A percentile compares a stretch with the other conserved stretches of the same genome.
Evolutionary conservation across 2,888 invertebrate genomes (phyloP).

Genomic region (Xestoiulus laeticollis): DNA sequence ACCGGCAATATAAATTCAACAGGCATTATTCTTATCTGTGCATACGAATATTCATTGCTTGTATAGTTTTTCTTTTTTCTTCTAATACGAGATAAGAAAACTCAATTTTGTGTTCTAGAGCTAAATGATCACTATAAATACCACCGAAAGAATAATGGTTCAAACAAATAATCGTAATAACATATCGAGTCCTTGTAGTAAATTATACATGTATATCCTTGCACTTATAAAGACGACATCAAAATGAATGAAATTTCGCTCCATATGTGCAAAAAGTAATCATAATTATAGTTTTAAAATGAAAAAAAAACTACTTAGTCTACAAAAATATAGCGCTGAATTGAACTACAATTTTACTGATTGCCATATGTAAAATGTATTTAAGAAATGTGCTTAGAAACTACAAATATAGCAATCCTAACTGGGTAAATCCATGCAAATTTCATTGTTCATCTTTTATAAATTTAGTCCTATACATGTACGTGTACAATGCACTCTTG

Average conservation of each 20-base stretch:
- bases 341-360: too few relatives aligned
- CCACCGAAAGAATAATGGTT: background rate
- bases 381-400: too few relatives aligned
- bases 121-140: background rate
- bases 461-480: too few relatives aligned
- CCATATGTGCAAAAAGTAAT: too few relatives aligned
- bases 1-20: slow-evolving; percentile 12
- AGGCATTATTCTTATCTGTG: background rate
- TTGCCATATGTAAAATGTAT: too few relatives aligned
- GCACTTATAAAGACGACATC: background rate
- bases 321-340: too few relatives aligned
- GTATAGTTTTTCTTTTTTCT: background rate
- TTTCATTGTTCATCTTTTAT: too few relatives aligned
- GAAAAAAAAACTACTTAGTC: background rate
- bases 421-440: too few relatives aligned
- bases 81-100: background rate
- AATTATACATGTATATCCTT: background rate
- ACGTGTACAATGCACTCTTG: too few relatives aligned
- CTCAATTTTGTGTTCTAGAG: slow-evolving; percentile 1
- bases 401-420: too few relatives aligned
- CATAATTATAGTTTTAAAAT: background rate
- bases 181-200: background rate
- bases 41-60: background rate
- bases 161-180: background rate
- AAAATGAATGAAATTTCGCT: background rate